Base-by-base conservation (phyloP, 2,113 vertebrate genomes). In the Ptilorrhoa leucosticta region DNA sequence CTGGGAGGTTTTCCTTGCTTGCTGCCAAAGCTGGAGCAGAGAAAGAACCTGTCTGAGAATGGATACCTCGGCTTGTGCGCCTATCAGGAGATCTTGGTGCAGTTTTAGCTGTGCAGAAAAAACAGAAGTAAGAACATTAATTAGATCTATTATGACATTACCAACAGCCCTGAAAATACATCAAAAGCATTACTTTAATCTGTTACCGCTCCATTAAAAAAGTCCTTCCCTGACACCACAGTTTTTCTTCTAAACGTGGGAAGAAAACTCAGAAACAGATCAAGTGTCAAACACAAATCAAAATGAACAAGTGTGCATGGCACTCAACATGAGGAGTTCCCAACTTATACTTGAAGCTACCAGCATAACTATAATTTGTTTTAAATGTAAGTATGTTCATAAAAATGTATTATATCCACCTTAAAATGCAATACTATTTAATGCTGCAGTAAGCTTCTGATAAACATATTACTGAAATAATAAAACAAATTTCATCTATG, bases 1-100 rank as follows among this genome's bases (percentile, higher is more conserved):
- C 99, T 45, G 99, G 99, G 16, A 99, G 99, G 83, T 99, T 99
- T 95, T 99, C 99, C 94, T 99, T 99, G 98, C 98, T 98, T 87
- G 99, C 98, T 92, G 98, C 98, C 96, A 98, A 97, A 31, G 98
- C 95, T 37, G 98, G 98, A 89, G 98, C 98, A 96, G 98, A 98
- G 97, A 99, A 99, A 70, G 98, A 98, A 71, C 98, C 98, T 44
- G 96, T 77, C 42, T 98, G 99, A 56, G 98, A 98, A 93, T 98
- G 98, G n/a, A 98, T 96, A 92, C 98, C 98, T 94, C 98, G 98
- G 91, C 98, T 98, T 79, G 98, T 95, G 30, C 97, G 98, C 82
- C 98, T 97, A 48, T 99, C 99, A 28, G 98, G 98, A 66, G 99
- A 99, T 81, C 98, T 98, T 44, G 98, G 98, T 73, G 95, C 96